Percentiles rank a stretch among this genome's conserved stretches.
Conservation (phyloP, 1,140 invertebrate species). For the Eriocheir sinensis region DNA sequence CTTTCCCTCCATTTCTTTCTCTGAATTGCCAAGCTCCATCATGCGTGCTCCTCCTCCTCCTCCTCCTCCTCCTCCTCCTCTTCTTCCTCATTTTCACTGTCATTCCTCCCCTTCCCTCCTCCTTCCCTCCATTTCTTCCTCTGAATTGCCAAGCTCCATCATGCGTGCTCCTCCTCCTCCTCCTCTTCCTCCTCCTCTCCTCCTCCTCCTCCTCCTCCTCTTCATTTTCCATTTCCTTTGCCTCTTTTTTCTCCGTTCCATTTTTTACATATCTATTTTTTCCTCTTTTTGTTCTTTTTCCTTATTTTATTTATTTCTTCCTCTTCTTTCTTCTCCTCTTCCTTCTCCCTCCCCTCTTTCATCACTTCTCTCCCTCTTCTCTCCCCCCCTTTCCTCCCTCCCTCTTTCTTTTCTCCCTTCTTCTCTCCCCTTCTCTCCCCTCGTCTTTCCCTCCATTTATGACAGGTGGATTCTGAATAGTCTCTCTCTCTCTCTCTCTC, state of each 20-base stretch:
- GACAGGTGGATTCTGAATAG: too few relatives aligned
- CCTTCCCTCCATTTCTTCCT: neutral
- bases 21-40: neutral
- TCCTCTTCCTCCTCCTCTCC: constrained; percentile 38
- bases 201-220: constrained; percentile 12
- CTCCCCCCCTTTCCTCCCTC: neutral
- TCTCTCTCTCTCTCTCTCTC: constrained; percentile 7
- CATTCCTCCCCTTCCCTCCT: neutral
- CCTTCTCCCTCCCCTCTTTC: neutral
- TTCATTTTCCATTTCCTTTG: neutral
- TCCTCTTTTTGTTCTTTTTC: neutral
- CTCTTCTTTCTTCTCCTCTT: neutral
- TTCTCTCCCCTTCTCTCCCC: neutral
- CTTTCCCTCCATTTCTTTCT: neutral
- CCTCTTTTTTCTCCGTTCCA: neutral
- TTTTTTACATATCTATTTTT: neutral
- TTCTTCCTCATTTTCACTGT: neutral
- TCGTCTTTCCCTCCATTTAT: neutral
- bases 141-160: neutral
- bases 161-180: neutral
- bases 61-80: neutral
- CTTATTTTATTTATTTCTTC: neutral
- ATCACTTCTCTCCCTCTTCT: neutral
- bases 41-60: neutral
- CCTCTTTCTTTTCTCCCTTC: neutral